These are phyloP conservation scores for Alcis repandata DNA, from an alignment of 2,888 invertebrate genomes.

Conservation along the genomic window DNA sequence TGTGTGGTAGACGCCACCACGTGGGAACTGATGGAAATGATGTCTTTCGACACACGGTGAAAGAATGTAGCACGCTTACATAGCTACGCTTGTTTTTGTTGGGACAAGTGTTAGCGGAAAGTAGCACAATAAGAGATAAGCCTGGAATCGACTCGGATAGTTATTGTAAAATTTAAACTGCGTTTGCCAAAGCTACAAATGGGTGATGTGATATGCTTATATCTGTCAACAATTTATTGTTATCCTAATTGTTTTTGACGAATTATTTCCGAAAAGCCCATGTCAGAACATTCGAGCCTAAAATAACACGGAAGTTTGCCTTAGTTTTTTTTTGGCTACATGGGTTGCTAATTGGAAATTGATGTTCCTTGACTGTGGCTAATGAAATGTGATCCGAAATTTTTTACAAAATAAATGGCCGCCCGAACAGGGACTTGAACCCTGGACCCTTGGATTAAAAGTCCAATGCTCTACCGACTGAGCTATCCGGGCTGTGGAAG, in stretches of 20 bases:
- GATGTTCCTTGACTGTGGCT: not conserved
- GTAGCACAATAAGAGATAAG: constrained; percentile 11
- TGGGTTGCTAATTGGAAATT: not conserved
- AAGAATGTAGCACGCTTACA: constrained; percentile 25
- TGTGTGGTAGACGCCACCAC: constrained; percentile 28
- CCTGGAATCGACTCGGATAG: too few species aligned
- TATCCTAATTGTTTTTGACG: too few species aligned
- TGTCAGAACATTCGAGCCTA: too few species aligned
- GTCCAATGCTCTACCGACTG: constrained; percentile 92
- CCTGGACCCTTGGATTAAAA: constrained; percentile 93
- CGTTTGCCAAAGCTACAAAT: too few species aligned
- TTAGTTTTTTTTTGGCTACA: too few species aligned
- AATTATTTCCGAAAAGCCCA: too few species aligned
- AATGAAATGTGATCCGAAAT: not conserved
- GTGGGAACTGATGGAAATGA: constrained; percentile 42
- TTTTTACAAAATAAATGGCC: constrained; percentile 49
- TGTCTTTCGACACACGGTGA: constrained; percentile 33
- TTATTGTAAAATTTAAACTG: too few species aligned
- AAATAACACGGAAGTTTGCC: too few species aligned
- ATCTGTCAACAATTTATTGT: too few species aligned
- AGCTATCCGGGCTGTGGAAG: constrained; percentile 88
- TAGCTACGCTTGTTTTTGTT: constrained; percentile 24
- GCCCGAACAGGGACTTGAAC: constrained; percentile 92
- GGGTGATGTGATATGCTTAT: too few species aligned
- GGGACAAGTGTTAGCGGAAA: constrained; percentile 24